A percentile compares a stretch with the other conserved stretches of the same genome.
These are phyloP conservation scores for Drosophila austrosaltans DNA, from an alignment of 2,888 invertebrate species.

Conservation along the genomic window DNA sequence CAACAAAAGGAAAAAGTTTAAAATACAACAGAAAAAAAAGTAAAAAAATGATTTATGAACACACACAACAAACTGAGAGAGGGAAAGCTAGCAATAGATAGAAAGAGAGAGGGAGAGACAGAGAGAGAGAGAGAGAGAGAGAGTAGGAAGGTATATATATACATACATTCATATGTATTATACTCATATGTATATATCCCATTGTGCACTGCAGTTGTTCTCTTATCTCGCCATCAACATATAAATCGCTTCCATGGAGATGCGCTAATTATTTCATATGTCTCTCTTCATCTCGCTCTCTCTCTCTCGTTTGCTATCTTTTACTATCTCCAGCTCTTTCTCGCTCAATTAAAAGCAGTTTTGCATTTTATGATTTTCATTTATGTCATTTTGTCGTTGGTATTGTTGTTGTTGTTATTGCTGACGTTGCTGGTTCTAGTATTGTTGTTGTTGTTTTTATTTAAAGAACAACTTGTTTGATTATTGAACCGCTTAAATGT, in stretches of 20 bases:
- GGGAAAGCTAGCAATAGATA: background rate
- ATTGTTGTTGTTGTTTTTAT: conserved; percentile 10
- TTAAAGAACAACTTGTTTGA: conserved; percentile 75
- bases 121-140: conserved; percentile 19
- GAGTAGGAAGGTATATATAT: conserved; percentile 36
- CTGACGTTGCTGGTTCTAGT: conserved; percentile 24
- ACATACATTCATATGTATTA: conserved; percentile 6
- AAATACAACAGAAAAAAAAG: conserved; percentile 10
- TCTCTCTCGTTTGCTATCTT: conserved; percentile 37
- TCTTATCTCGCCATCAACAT: conserved; percentile 19
- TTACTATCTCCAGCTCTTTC: conserved; percentile 29
- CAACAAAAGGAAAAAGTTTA: conserved; percentile 18
- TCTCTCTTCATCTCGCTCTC: conserved; percentile 57
- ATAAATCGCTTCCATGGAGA: conserved; percentile 18
- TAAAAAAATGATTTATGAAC: conserved; percentile 25
- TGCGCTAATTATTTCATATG: conserved; percentile 21
- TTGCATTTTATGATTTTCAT: conserved; percentile 49
- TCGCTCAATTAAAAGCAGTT: conserved; percentile 22
- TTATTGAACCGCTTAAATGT: conserved; percentile 70
- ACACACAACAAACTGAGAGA: background rate
- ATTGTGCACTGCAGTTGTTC: conserved; percentile 16
- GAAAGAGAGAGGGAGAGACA: background rate
- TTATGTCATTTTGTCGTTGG: conserved; percentile 41
- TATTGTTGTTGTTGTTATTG: background rate
- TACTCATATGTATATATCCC: background rate